Base-by-base conservation (phyloP, 2,797 vertebrate species). In the Phataginus tricuspis region DNA sequence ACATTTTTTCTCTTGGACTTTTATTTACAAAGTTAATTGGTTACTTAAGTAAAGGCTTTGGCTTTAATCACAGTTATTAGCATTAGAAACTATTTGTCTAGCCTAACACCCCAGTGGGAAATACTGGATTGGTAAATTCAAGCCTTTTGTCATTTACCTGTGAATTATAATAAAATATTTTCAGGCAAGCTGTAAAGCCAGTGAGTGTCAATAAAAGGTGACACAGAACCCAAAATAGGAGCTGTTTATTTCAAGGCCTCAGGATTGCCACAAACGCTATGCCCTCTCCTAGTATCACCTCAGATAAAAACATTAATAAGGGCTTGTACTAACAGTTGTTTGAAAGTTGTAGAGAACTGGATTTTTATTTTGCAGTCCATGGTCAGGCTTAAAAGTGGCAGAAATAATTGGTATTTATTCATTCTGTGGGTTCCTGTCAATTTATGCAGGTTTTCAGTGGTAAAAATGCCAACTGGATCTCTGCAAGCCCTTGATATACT, bases 401-500 rank as follows among this genome's bases (percentile, higher is more conserved):
- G 68, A 77, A 61, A 31, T 74, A 3, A 37, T n/a, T 87, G 80
- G 69, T 19, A 59, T 93, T 74, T 78, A 78, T 55, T 87, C n/a
- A 29, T 86, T 93, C 64, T 31, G 29, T 39, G 59, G 45, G 64
- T 82, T 97, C 55, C 4, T 84, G 74, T 93, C 72, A 55, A 69
- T 72, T 93, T 86, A 82, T 79, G 42, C 66, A 64, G 39, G 37
- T 68, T 87, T 95, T 83, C 69, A 49, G 10, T 42, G 80, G 61
- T 59, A 91, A 91, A 94, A 79, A 95, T 83, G 80, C 86, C 93
- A 63, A 2, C 0, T 39, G 69, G 23, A 19, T 91, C 80, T 95
- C 85, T 51, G 42, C 79, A 88, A 91, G 49, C 68, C 80, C 77
- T 94, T 71, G 71, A 74, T 88, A 34, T 77, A 64, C 64, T 96